Base-by-base conservation (phyloP, 2,113 vertebrate species). In the Elephas maximus region DNA sequence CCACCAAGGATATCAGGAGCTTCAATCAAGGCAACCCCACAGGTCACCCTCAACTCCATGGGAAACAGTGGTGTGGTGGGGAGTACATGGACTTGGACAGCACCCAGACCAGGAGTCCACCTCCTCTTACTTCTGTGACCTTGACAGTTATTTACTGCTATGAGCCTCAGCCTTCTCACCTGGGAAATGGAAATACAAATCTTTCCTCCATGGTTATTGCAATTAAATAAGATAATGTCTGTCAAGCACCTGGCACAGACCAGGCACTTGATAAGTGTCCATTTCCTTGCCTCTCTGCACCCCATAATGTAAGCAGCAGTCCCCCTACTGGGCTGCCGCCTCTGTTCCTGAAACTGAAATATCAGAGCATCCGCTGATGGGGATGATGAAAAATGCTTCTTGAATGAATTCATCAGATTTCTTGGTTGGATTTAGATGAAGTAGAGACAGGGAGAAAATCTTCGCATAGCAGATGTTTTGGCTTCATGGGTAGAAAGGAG, bases 101-200 rank as follows among this genome's bases (percentile, higher is more conserved):
- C 30, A 63, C 57, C 12, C 8, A 18, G 69, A 17, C 37, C 1
- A 4, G 67, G 23, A 37, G 7, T 71, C 80, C 24, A 14, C 57
- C 18, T 76, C 76, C 71, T 85, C 4, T 3, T n/a, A 4, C 89
- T 37, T 1, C 79, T 12, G 3, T 2, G 7, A 20, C 3, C 41
- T 37, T 60, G n/a, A 82, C 77, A 90, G 63, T 53, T 26, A 41
- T 73, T 51, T 53, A 11, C 24, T 24, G 63, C 20, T 24, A 44
- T 33, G 71, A 90, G 62, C 37, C 77, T 90, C 74, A 8, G 37
- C 28, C 48, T 96, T 53, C 77, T 81, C 62, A n/a, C n/a, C 60
- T 74, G 78, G 51, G 85, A 81, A 88, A 73, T 79, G 74, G 51
- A 80, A 93, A 88, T 60, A 71, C 88, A 88, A 60, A 51, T 10